Evolutionary conservation across 2,888 invertebrate species (phyloP), one percentile per base, ranked within the genome.

Genomic region (Torymus aiolomorphi): DNA sequence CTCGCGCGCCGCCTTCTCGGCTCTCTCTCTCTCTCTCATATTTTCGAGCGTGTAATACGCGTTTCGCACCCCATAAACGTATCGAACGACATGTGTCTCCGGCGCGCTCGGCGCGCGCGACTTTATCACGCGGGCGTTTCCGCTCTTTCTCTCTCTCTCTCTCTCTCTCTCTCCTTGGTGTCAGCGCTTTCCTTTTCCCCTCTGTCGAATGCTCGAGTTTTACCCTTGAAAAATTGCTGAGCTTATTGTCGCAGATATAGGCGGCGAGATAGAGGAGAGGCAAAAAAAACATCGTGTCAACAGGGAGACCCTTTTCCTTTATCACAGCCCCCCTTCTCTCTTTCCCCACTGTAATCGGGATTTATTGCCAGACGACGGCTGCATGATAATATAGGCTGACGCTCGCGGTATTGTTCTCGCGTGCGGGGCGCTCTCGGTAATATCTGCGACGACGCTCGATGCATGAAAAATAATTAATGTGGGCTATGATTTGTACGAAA

Each of bases 211-310:
- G 18, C 54, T 16, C 18, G 76, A 54, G 54, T 70, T 42, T 42
- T 42, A 18, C 51, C 77, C 77, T 77, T 67, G 78, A 73, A 72
- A 78, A 66, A 61, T 56, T 52, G 66, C 73, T 67, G 66, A 73
- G 66, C 31, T 16, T 57, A 54, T 51, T 52, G 51, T 13, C 63
- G 57, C 8, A 42, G 42, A 42, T 42, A 49, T 18, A 18, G 49
- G 62, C 56, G 18, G 18, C 5, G 42, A 20, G 20, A 20, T 20
- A 20, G 42, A 42, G 8, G 42, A 42, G 42, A 42, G 42, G 42
- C 5, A 42, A 16, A 65, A 65, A 59, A 51, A 16, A 52, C 51
- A 24, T n/a, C n/a, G 24, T 42, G 69, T 69, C 69, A 20, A 74
- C 74, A 20, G 31, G 12, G 20, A 18, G 14, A 12, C 59, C 18